Percentiles rank a stretch among this genome's conserved stretches.
phyloP scores from a whole-genome alignment of 2,113 vertebrate genomes.

The Oryctolagus cuniculus region DNA sequence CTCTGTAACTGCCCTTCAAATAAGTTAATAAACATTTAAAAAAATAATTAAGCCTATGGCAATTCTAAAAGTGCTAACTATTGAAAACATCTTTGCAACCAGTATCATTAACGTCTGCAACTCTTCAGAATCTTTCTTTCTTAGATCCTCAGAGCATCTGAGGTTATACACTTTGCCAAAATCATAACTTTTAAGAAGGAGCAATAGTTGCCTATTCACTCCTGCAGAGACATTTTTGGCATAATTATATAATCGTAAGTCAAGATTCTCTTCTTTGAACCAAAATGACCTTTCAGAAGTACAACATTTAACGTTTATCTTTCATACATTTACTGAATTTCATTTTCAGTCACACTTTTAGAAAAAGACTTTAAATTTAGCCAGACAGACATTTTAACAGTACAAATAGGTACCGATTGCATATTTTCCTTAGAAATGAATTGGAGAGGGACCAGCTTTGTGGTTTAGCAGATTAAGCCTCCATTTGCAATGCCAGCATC shows the following conservation, averaged over 20 bases:
- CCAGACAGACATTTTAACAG: neutral
- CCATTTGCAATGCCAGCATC: no score
- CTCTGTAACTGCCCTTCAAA: no score
- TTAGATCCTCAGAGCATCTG: neutral
- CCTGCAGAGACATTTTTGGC: neutral
- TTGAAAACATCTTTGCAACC: constrained; percentile 56
- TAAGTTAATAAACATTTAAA: no score
- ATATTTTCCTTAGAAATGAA: constrained; percentile 1
- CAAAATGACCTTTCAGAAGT: constrained; percentile 33
- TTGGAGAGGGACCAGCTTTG: no score
- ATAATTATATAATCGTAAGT: neutral
- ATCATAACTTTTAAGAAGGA: neutral
- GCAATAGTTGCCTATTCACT: constrained; percentile 1
- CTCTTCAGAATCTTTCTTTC: neutral
- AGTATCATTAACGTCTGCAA: constrained; percentile 5
- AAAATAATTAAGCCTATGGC: neutral
- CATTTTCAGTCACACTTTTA: constrained; percentile 39
- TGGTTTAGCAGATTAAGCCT: no score
- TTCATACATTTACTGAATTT: neutral
- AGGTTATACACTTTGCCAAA: constrained; percentile 33
- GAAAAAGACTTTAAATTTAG: constrained; percentile 9
- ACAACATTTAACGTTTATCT: neutral
- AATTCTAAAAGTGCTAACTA: constrained; percentile 58
- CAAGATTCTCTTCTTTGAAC: constrained; percentile 25
- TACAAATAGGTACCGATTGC: neutral